Base-by-base conservation (phyloP, 2,888 invertebrate species). In the Craniophora ligustri region DNA sequence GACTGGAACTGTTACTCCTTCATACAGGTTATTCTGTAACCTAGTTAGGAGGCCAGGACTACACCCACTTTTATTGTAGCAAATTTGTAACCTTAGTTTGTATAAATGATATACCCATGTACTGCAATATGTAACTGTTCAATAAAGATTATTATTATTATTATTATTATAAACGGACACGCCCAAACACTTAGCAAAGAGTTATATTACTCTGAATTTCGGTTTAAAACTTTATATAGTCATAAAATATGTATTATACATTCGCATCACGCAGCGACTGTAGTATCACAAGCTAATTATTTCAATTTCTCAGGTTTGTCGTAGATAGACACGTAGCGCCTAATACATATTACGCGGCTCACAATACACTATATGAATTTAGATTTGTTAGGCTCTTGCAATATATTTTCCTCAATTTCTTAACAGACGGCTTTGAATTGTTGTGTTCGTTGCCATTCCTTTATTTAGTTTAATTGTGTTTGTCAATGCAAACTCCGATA, bases 281-380 rank as follows among this genome's bases (percentile, higher is more conserved):
- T 88, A 82, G 26, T 76, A 86, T 88, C 85, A 86, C 84, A 72
- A 71, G 81, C 76, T 89, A 91, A 89, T 89, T 89, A 90, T 91
- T 89, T 88, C 82, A 87, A 88, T 90, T 89, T 86, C 85, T 86
- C 79, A 81, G 82, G 82, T 87, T 80, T 82, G 82, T 83, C 80
- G 78, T 79, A 76, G 74, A 79, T 81, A 81, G 82, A 78, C 83
- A n/a, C n/a, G n/a, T n/a, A n/a, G n/a, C n/a, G n/a, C n/a, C n/a
- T n/a, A n/a, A n/a, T 79, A 85, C 83, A 87, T 87, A 85, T 83
- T 77, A 82, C 64, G 79, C 75, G 79, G 76, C 78, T 80, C 75
- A 74, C 63, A 64, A 78, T 75, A 85, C 87, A 76, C 70, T 61
- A 38, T 45, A 64, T 75, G 89, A 91, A 91, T 91, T 81, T 83